Percentiles rank a stretch among this genome's conserved stretches.
phyloP scores from a whole-genome alignment of 2,113 vertebrate genomes.

The Chaetorhynchus papuensis region DNA sequence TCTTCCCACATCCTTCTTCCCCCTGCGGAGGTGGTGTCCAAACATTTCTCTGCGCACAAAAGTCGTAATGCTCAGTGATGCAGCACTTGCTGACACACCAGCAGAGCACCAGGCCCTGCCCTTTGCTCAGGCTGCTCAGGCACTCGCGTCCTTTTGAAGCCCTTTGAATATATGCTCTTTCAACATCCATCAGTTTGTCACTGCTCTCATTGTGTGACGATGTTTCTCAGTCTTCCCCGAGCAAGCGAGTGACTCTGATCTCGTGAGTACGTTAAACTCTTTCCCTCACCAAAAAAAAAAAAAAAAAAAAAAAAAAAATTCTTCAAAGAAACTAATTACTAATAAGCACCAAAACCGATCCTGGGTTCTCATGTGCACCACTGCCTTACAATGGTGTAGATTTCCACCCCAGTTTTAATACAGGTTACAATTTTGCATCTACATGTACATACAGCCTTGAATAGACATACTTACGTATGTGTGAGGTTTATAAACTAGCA shows the following conservation, averaged over 20 bases:
- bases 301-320: background rate
- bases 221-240: background rate
- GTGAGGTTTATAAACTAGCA: background rate
- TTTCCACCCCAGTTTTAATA: background rate
- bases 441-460: background rate
- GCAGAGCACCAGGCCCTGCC: background rate
- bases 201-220: background rate
- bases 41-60: background rate
- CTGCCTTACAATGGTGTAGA: background rate
- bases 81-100: background rate
- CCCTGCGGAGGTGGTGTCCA: background rate
- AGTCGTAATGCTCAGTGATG: background rate
- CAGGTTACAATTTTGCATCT: background rate
- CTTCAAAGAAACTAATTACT: background rate
- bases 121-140: background rate
- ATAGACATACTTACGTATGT: background rate
- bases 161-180: background rate
- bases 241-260: background rate
- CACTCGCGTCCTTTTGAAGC: background rate
- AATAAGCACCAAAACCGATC: background rate
- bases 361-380: background rate
- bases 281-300: background rate
- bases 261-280: accelerated
- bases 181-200: background rate
- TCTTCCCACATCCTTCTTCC: background rate